A percentile compares a stretch with the other conserved stretches of the same genome.
These are phyloP conservation scores for Andricus quercusramuli DNA, from an alignment of 2,888 invertebrate genomes.

Conservation along the genomic window DNA sequence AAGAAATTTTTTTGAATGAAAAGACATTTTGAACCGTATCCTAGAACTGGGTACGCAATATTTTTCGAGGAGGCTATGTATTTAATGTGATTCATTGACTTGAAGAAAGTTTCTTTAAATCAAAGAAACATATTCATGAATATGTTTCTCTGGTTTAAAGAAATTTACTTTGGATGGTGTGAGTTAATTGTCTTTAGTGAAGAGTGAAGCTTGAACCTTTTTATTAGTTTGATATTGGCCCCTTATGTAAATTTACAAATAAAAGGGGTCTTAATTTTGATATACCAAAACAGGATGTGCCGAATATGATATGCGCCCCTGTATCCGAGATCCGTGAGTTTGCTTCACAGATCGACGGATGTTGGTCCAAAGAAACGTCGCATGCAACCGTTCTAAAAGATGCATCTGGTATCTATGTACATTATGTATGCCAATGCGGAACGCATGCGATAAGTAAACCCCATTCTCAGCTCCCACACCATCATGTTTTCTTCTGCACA, in stretches of 20 bases:
- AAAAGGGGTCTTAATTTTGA: background rate
- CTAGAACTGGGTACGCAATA: too few relatives aligned
- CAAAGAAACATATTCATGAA: too few relatives aligned
- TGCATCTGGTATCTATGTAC: conserved; percentile 27
- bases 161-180: background rate
- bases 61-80: too few relatives aligned
- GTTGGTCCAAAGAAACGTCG: conserved; percentile 1
- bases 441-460: conserved; percentile 22
- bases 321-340: conserved; percentile 3
- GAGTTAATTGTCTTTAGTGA: background rate
- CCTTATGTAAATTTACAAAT: background rate
- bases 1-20: too few relatives aligned
- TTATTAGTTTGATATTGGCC: background rate
- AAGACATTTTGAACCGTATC: too few relatives aligned
- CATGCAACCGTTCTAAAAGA: conserved; percentile 1
- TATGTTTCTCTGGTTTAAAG: too few relatives aligned
- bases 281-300: background rate
- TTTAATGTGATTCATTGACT: too few relatives aligned
- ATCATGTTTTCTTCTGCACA: background rate
- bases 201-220: background rate
- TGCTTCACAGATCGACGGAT: conserved; percentile 7
- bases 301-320: background rate
- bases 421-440: conserved; percentile 11
- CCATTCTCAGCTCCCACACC: conserved; percentile 1
- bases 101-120: too few relatives aligned